These are phyloP conservation scores for Athripsodes cinereus DNA, from an alignment of 2,888 invertebrate genomes.

Conservation along the genomic window DNA sequence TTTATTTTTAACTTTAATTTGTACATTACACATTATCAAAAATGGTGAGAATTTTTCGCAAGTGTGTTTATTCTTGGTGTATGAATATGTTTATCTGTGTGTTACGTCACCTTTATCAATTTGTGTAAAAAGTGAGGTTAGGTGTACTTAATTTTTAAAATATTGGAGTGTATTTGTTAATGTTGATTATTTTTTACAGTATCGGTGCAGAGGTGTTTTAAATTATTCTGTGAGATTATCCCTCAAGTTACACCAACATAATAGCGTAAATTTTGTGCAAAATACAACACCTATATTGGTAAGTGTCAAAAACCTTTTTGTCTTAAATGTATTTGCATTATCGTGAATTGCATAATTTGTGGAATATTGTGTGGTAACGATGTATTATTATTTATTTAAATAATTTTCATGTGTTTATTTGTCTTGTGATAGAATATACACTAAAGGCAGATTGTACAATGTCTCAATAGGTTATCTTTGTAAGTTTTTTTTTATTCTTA, in stretches of 20 bases:
- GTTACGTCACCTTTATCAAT: conserved; percentile 16
- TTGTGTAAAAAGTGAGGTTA: conserved; percentile 13
- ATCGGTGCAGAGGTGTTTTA: conserved; percentile 20
- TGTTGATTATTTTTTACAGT: conserved; percentile 16
- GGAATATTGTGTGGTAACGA: no score
- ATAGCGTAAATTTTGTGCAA: conserved; percentile 12
- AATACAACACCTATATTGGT: conserved; percentile 16
- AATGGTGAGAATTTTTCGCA: not conserved
- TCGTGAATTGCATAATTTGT: not conserved
- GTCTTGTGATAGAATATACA: no score
- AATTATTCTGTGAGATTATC: conserved; percentile 18
- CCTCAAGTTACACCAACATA: conserved; percentile 16
- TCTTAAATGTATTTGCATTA: not conserved
- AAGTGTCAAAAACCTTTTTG: conserved; percentile 4
- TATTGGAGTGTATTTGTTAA: not conserved
- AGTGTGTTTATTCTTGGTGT: not conserved
- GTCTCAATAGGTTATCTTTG: no score
- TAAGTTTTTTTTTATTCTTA: no score
- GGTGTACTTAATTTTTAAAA: conserved; percentile 3
- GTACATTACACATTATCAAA: not conserved
- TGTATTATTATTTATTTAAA: no score
- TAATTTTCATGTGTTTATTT: no score
- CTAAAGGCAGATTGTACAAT: no score
- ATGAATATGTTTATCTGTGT: not conserved
- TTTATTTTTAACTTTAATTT: not conserved